Conservation (phyloP, 2,113 vertebrate species). For the Theropithecus gelada region DNA sequence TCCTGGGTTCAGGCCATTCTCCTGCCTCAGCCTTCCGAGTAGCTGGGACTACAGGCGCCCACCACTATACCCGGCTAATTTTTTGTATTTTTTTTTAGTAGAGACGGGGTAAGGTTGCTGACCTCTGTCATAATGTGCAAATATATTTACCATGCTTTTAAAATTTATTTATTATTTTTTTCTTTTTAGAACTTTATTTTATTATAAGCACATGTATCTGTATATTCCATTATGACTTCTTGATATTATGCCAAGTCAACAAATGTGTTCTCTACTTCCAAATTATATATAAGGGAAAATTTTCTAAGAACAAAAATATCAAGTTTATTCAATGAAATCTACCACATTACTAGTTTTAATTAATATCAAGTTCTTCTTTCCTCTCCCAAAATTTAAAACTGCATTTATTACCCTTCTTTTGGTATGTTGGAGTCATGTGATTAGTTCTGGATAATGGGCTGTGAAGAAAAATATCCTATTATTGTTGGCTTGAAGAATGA, state of each 20-base stretch:
- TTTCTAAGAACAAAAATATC: not conserved
- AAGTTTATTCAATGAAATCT: not conserved
- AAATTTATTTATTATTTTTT: not conserved
- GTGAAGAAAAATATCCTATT: too few relatives aligned
- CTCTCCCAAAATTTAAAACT: not conserved
- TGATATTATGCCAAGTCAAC: not conserved
- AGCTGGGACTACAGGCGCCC: too few relatives aligned
- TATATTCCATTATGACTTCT: not conserved
- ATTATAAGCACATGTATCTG: not conserved
- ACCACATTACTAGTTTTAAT: not conserved
- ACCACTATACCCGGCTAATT: too few relatives aligned
- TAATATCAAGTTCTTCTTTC: not conserved
- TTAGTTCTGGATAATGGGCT: not conserved
- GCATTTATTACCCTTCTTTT: not conserved
- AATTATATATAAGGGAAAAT: not conserved
- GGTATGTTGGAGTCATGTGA: not conserved
- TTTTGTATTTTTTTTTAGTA: not conserved
- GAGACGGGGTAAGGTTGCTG: not conserved
- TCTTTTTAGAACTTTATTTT: not conserved
- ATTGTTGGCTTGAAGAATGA: not conserved
- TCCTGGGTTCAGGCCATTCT: too few relatives aligned
- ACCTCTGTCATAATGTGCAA: not conserved
- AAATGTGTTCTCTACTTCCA: not conserved
- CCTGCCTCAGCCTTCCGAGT: too few relatives aligned
- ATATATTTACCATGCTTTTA: not conserved